Percentiles rank a stretch among this genome's conserved stretches.
Evolutionary conservation across 2,113 vertebrate species (phyloP).

Genomic region (Halcyon senegalensis): DNA sequence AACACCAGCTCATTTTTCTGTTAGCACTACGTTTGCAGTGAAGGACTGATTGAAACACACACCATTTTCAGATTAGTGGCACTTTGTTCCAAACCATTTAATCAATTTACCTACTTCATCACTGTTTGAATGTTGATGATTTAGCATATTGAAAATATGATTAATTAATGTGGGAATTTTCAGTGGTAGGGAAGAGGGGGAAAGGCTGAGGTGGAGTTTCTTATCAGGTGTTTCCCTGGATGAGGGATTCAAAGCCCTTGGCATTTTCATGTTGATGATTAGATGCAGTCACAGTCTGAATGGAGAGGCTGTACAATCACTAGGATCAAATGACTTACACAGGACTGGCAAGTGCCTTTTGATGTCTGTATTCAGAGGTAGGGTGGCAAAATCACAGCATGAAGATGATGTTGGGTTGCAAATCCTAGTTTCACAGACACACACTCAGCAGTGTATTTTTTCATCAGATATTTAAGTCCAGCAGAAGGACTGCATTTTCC

Average conservation of each 20-base stretch:
- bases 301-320: not conserved
- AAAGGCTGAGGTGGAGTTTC: not conserved
- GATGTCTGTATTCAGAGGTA: not conserved
- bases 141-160: not conserved
- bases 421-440: not conserved
- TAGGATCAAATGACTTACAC: not conserved
- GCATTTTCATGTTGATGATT: not conserved
- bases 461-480: not conserved
- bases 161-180: not conserved
- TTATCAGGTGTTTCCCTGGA: not conserved
- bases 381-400: fast-evolving
- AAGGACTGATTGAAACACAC: not conserved
- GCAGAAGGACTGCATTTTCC: not conserved
- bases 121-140: not conserved
- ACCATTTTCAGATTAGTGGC: not conserved
- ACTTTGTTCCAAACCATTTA: not conserved
- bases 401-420: not conserved
- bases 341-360: not conserved
- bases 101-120: not conserved
- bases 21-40: not conserved
- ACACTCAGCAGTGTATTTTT: not conserved
- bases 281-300: not conserved
- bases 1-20: not conserved
- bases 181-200: not conserved
- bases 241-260: not conserved